A percentile compares a stretch with the other conserved stretches of the same genome.
These are phyloP conservation scores for Sesia apiformis DNA, from an alignment of 2,888 invertebrate species.

Conservation along the genomic window DNA sequence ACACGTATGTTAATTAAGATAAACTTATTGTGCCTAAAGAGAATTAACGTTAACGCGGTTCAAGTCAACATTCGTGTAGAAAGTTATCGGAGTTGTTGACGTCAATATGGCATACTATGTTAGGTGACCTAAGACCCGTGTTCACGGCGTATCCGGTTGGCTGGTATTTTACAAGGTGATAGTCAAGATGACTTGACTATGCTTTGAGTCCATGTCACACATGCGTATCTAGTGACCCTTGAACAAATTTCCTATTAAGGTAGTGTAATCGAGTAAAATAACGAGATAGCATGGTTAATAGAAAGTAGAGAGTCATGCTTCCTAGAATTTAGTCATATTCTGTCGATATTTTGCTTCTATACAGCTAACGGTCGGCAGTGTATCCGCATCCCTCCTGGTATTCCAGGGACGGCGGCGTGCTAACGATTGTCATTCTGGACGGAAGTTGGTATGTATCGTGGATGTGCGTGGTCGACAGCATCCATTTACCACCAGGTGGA, in stretches of 20 bases:
- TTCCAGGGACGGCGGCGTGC: too few relatives aligned
- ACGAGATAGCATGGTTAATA: not conserved
- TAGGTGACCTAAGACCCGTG: slow-evolving; percentile 47
- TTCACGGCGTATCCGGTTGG: slow-evolving; percentile 31
- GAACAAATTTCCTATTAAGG: not conserved
- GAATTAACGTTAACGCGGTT: slow-evolving; percentile 5
- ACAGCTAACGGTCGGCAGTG: too few relatives aligned
- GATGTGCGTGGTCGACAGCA: too few relatives aligned
- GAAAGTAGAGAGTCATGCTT: not conserved
- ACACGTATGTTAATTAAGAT: not conserved
- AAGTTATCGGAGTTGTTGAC: slow-evolving; percentile 42
- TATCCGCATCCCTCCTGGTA: too few relatives aligned
- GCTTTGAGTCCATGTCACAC: not conserved
- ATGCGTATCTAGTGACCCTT: not conserved
- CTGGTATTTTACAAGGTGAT: slow-evolving; percentile 1
- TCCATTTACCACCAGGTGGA: too few relatives aligned
- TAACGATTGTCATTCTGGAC: too few relatives aligned
- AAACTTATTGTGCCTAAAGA: not conserved
- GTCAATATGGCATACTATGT: slow-evolving; percentile 44
- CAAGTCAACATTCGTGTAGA: slow-evolving; percentile 19
- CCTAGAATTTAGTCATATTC: too few relatives aligned
- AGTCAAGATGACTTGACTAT: not conserved
- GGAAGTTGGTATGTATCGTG: too few relatives aligned
- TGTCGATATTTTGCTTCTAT: too few relatives aligned
- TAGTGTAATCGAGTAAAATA: not conserved